Percentiles rank a stretch among this genome's conserved stretches.
These are phyloP conservation scores for Pelmatolapia mariae DNA, from an alignment of 2,113 vertebrate genomes.

Conservation along the genomic window DNA sequence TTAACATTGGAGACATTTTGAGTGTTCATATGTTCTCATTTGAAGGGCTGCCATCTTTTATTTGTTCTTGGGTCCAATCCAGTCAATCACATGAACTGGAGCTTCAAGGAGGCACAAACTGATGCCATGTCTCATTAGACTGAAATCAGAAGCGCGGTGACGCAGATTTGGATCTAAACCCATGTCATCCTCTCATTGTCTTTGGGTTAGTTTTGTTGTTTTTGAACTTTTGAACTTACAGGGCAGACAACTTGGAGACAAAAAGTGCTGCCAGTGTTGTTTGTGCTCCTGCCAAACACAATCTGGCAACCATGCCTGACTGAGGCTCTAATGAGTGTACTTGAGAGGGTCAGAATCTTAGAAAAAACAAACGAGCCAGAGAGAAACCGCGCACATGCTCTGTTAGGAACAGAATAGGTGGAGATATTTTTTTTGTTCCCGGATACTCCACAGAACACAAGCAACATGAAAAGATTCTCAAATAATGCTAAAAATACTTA, in stretches of 20 bases:
- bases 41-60: neutral
- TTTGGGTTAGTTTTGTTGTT: neutral
- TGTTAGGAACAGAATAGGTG: neutral
- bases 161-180: neutral
- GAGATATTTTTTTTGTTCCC: neutral
- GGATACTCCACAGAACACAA: neutral
- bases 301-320: slow-evolving; percentile 13
- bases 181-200: neutral
- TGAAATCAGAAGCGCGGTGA: neutral
- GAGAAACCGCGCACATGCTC: neutral
- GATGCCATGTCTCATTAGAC: neutral
- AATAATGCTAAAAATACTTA: neutral
- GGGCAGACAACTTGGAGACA: neutral
- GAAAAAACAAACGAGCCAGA: neutral
- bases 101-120: neutral
- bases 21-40: neutral
- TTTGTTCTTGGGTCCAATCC: neutral
- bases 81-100: neutral
- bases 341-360: neutral
- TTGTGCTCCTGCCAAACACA: slow-evolving; percentile 30
- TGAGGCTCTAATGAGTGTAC: slow-evolving; percentile 29
- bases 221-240: neutral
- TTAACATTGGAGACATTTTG: neutral
- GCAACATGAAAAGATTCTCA: neutral
- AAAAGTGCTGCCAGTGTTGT: neutral